phyloP scores from a whole-genome alignment of 1,140 invertebrate species.

The Argopecten irradians region DNA sequence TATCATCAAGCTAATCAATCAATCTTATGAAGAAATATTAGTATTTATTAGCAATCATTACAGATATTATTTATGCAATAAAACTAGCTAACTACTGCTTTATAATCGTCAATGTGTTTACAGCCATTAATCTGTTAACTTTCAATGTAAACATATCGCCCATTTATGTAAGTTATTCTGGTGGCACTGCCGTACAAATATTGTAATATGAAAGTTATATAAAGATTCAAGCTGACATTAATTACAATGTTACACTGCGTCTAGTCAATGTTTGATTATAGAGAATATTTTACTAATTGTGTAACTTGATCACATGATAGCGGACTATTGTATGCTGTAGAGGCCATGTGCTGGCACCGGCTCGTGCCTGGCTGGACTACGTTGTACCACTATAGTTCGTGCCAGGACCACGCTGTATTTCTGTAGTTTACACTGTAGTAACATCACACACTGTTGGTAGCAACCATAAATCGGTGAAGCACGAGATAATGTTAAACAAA shows the following conservation, averaged over 20 bases:
- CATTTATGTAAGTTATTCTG: too few species aligned
- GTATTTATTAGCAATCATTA: too few species aligned
- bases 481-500: not conserved
- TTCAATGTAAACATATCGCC: too few species aligned
- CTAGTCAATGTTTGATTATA: not conserved
- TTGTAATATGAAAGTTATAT: too few species aligned
- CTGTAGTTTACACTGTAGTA: not conserved
- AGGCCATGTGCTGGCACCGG: not conserved
- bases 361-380: not conserved
- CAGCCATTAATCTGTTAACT: too few species aligned
- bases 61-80: too few species aligned
- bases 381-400: not conserved
- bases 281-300: not conserved
- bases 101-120: too few species aligned
- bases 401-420: not conserved
- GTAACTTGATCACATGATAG: not conserved
- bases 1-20: too few species aligned
- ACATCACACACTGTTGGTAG: not conserved
- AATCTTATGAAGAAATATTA: too few species aligned
- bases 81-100: too few species aligned
- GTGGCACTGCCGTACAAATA: too few species aligned
- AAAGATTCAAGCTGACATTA: not conserved
- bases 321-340: not conserved
- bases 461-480: not conserved
- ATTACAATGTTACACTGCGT: not conserved